These are phyloP conservation scores for Labia minor DNA, from an alignment of 2,888 invertebrate genomes.

Conservation along the genomic window DNA sequence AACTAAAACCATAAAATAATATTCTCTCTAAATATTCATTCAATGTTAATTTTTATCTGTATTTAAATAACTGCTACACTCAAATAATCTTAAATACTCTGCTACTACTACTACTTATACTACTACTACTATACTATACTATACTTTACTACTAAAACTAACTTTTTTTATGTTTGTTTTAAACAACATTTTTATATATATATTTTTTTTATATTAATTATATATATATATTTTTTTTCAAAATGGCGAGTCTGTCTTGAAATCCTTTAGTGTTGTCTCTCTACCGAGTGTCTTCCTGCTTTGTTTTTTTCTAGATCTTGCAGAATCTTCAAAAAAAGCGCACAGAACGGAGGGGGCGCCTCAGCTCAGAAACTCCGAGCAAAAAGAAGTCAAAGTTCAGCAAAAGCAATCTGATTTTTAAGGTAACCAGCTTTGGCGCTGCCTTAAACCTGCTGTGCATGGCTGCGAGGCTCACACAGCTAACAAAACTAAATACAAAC, in stretches of 20 bases:
- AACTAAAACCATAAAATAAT: not conserved
- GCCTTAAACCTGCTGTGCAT: conserved; percentile 22
- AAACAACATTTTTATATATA: not conserved
- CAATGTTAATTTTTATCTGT: not conserved
- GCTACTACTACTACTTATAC: conserved; percentile 3
- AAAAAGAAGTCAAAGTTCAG: conserved; percentile 85
- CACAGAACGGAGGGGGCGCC: conserved; percentile 93
- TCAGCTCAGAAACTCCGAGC: conserved; percentile 79
- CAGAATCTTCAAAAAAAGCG: conserved; percentile 98
- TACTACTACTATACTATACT: conserved; percentile 5
- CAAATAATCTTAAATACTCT: conserved; percentile 3
- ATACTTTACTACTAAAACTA: not conserved
- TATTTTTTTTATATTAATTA: no score
- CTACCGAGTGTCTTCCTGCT: conserved; percentile 60
- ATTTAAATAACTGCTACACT: conserved; percentile 3
- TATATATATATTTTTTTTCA: not conserved
- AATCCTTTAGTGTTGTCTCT: conserved; percentile 34
- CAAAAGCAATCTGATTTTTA: conserved; percentile 97
- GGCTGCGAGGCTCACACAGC: conserved; percentile 21
- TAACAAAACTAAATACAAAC: conserved; percentile 8
- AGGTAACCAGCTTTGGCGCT: conserved; percentile 68
- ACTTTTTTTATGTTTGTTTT: not conserved
- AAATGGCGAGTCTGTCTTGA: conserved; percentile 7
- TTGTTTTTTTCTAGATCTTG: conserved; percentile 89
- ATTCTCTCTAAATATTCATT: not conserved